Base-by-base conservation (phyloP, 2,797 vertebrate species). In the Notolepis coatsorum region DNA sequence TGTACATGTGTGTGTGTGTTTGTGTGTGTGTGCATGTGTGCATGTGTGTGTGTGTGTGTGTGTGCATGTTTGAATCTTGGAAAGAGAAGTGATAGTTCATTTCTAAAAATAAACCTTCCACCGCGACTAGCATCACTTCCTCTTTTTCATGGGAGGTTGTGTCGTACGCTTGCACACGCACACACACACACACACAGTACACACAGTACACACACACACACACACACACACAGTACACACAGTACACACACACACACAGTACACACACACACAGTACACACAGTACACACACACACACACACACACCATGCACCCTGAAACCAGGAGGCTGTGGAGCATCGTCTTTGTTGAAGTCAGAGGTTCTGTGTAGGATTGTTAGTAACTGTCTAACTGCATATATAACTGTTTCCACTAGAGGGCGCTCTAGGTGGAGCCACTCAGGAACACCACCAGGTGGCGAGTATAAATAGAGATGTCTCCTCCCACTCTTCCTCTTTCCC, bases 61-160 rank as follows among this genome's bases (percentile, higher is more conserved):
- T 55, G 39, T 56, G 24, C 20, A 25, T 30, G 23, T 39, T 39
- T 50, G 75, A 77, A 84, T 84, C 80, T 79, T 88, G 85, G 80
- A 89, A 84, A 85, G 86, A 84, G 84, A 89, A 91, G 74, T 88
- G 77, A 86, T 37, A 37, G 30, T 51, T 52, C 12, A 51, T 65
- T 35, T 72, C 86, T 88, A 89, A 87, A 88, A 86, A 88, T 90
- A 90, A 65, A 77, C 28, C 79, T 71, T 85, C 83, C 77, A 81
- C 57, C 68, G 63, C 47, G 76, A 54, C 59, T 68, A 74, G 75
- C 86, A 89, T 89, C 85, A 88, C 81, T 91, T 91, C 90, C 90
- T 88, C 78, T 88, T 88, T 84, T 27, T 81, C 73, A 70, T 62
- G 68, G 35, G 60, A 55, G 38, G 27, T 42, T 42, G 2, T 8